These are phyloP conservation scores for Cygnus atratus DNA, from an alignment of 2,113 vertebrate species.

Conservation along the genomic window DNA sequence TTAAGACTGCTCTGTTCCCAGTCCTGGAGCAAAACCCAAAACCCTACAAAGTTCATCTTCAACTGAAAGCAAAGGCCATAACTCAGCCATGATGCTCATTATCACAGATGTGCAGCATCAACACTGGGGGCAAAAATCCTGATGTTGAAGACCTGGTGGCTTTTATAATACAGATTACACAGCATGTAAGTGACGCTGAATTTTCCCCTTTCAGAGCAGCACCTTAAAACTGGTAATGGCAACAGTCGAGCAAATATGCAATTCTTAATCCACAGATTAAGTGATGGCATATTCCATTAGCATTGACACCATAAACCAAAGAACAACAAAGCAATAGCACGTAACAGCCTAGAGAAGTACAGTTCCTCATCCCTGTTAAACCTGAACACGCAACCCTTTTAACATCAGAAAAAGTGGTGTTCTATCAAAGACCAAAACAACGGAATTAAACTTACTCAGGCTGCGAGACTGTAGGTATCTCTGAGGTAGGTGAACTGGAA, in stretches of 20 bases:
- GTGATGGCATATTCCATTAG: neutral
- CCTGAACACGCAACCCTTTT: neutral
- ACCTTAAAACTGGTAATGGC: neutral
- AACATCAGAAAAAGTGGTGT: neutral
- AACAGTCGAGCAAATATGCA: neutral
- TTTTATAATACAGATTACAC: neutral
- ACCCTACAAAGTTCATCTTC: neutral
- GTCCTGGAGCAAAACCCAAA: neutral
- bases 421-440: neutral
- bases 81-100: neutral
- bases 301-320: neutral
- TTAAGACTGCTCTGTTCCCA: neutral
- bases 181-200: neutral
- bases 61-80: neutral
- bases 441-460: slow-evolving; percentile 78
- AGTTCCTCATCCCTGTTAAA: neutral
- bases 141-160: neutral
- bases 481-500: slow-evolving; percentile 90
- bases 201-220: neutral
- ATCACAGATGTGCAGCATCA: neutral
- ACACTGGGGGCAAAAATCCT: neutral
- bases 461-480: slow-evolving; percentile 75
- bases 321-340: neutral
- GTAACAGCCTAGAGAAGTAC: neutral
- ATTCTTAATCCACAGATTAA: neutral